A percentile compares a stretch with the other conserved stretches of the same genome.
These are phyloP conservation scores for Bombycilla garrulus DNA, from an alignment of 2,113 vertebrate genomes.

Conservation along the genomic window DNA sequence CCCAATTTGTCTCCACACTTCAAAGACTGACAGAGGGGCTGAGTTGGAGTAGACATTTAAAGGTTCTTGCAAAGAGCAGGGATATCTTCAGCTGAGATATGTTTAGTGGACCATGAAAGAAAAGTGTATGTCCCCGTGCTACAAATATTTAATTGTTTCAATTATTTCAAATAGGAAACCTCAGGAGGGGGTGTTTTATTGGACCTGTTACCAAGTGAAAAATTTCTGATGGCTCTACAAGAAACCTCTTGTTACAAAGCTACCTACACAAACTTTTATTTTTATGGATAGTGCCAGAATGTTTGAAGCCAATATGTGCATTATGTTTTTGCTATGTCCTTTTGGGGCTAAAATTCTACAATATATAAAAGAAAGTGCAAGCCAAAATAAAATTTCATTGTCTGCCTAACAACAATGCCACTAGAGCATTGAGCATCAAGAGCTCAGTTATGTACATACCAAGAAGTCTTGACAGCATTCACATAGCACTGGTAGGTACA, in stretches of 20 bases:
- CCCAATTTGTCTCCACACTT: not conserved
- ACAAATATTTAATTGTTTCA: not conserved
- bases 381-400: not conserved
- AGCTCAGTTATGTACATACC: not conserved
- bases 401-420: not conserved
- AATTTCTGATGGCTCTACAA: not conserved
- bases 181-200: not conserved
- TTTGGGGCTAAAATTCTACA: not conserved
- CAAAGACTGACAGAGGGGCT: not conserved
- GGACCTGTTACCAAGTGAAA: not conserved
- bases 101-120: not conserved
- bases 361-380: not conserved
- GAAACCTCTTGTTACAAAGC: not conserved
- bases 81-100: not conserved
- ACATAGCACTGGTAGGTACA: not conserved
- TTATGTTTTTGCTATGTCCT: not conserved
- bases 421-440: not conserved
- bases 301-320: not conserved
- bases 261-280: not conserved
- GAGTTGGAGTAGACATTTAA: not conserved
- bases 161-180: not conserved
- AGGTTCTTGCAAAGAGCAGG: not conserved
- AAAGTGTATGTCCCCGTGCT: not conserved
- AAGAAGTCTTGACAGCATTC: not conserved
- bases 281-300: not conserved